Conservation (phyloP, 2,797 vertebrate species). For the Nannoperca australis region DNA sequence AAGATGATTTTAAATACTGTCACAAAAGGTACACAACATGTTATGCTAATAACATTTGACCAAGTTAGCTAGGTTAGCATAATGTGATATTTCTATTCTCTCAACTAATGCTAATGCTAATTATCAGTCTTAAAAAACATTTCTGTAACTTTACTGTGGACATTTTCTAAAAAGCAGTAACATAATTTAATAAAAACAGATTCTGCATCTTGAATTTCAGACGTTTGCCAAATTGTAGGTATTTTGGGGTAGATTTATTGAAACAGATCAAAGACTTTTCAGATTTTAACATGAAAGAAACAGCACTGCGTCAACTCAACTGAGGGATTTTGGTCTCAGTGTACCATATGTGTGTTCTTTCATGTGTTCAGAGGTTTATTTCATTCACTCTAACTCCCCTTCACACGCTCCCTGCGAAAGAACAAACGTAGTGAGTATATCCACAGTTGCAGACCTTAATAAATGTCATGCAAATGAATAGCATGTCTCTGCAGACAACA, state of each 20-base stretch:
- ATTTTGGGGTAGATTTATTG: background rate
- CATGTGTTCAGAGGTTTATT: conserved; percentile 21
- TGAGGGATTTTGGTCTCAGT: background rate
- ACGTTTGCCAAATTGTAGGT: background rate
- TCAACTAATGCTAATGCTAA: too few relatives aligned
- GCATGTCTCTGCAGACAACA: conserved; percentile 29
- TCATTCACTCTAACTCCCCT: conserved; percentile 4
- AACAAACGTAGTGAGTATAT: conserved; percentile 4
- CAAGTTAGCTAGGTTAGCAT: background rate
- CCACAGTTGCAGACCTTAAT: conserved; percentile 10
- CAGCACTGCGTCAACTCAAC: background rate
- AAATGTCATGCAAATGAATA: conserved; percentile 36
- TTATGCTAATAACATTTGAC: background rate
- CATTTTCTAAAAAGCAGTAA: background rate
- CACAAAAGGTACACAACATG: background rate
- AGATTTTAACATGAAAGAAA: conserved; percentile 16
- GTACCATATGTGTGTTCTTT: conserved; percentile 9
- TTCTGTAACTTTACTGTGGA: background rate
- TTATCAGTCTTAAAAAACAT: too few relatives aligned
- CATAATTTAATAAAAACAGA: background rate
- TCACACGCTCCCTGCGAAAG: background rate
- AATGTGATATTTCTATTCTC: background rate
- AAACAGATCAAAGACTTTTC: conserved; percentile 17
- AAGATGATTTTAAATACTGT: background rate
- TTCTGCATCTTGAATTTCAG: background rate